phyloP scores from a whole-genome alignment of 2,113 vertebrate genomes.

The Lutjanus erythropterus region DNA sequence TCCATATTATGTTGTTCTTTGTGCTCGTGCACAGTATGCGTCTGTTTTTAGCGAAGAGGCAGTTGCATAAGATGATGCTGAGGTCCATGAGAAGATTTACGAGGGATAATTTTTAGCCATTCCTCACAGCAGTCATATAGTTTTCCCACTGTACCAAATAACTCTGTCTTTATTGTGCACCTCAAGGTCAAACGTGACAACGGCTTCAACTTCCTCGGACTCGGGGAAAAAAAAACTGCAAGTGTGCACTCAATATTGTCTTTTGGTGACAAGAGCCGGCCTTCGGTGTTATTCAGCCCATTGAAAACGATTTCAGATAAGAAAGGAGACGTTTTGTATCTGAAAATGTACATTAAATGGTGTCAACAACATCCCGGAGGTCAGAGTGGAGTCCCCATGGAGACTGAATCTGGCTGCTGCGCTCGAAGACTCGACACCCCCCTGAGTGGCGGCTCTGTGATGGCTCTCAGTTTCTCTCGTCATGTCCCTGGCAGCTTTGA shows the following conservation, averaged over 20 bases:
- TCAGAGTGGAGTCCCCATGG: conserved; percentile 79
- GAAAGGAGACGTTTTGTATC: conserved; percentile 78
- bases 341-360: conserved; percentile 84
- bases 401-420: conserved; percentile 74
- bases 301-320: conserved; percentile 73
- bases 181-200: conserved; percentile 74
- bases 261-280: conserved; percentile 73
- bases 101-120: conserved; percentile 42
- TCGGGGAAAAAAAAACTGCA: conserved; percentile 31
- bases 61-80: conserved; percentile 64
- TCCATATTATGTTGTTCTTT: conserved; percentile 63
- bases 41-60: conserved; percentile 62
- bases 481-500: conserved; percentile 86
- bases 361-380: conserved; percentile 79
- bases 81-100: conserved; percentile 69
- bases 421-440: conserved; percentile 66
- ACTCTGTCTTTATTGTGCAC: conserved; percentile 65
- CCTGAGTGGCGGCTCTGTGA: conserved; percentile 80
- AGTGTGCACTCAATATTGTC: conserved; percentile 57
- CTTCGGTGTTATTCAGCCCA: conserved; percentile 64
- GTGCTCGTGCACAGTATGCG: conserved; percentile 56
- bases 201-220: conserved; percentile 64
- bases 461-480: conserved; percentile 82
- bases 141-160: conserved; percentile 63
- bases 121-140: conserved; percentile 57